These are phyloP conservation scores for Diorhabda carinulata DNA, from an alignment of 1,140 invertebrate species.

Conservation along the genomic window DNA sequence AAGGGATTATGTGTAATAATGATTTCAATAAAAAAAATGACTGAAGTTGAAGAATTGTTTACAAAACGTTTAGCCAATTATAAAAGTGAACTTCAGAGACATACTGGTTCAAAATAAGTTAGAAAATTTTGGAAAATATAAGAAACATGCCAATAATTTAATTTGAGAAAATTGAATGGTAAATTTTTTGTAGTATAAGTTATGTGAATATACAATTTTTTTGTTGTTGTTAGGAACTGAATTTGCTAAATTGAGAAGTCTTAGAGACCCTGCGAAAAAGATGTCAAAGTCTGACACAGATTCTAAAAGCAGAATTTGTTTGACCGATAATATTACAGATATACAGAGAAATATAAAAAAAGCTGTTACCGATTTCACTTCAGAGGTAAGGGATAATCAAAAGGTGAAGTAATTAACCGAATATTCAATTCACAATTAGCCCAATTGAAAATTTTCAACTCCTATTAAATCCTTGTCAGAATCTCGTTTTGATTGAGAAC, in stretches of 20 bases:
- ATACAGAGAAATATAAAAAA: slow-evolving; percentile 84
- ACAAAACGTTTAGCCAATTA: too few relatives aligned
- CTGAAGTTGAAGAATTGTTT: too few relatives aligned
- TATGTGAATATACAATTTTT: slow-evolving; percentile 22
- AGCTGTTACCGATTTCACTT: slow-evolving; percentile 86
- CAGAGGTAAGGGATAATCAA: slow-evolving; percentile 52
- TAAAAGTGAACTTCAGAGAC: too few relatives aligned
- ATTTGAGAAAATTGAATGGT: too few relatives aligned
- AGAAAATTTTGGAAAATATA: too few relatives aligned
- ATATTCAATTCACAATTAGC: not conserved
- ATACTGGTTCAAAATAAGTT: too few relatives aligned
- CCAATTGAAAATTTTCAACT: not conserved
- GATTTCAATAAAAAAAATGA: too few relatives aligned
- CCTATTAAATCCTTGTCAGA: not conserved
- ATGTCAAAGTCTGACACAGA: slow-evolving; percentile 96
- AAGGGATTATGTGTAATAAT: too few relatives aligned
- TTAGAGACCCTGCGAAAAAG: slow-evolving; percentile 83
- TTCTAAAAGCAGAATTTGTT: slow-evolving; percentile 70
- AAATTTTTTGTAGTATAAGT: not conserved
- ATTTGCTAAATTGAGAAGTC: slow-evolving; percentile 67
- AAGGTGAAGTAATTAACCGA: not conserved
- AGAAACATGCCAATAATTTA: too few relatives aligned
- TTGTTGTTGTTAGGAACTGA: slow-evolving; percentile 48
- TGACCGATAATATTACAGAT: slow-evolving; percentile 74
- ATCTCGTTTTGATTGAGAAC: slow-evolving; percentile 5